Base-by-base conservation (phyloP, 2,797 vertebrate species). In the Melanotaenia nigrans region DNA sequence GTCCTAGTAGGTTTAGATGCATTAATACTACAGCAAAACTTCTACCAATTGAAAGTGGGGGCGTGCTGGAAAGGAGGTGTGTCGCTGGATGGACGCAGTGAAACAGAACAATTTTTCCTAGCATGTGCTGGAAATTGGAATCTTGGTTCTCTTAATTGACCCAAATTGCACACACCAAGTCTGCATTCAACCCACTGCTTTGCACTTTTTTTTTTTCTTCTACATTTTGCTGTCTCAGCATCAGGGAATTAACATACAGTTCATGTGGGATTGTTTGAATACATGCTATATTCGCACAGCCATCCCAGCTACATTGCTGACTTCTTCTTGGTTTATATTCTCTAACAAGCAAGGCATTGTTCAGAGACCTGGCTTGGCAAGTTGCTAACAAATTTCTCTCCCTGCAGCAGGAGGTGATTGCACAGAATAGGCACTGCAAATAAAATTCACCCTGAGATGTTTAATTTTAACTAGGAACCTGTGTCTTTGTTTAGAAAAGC, bases 311-410 rank as follows among this genome's bases (percentile, higher is more conserved):
- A 70, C 71, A 38, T 1, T 0, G 51, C 57, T 58, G 62, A 83
- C 64, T 54, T 79, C 78, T 57, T 73, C 25, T 30, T 22, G 20
- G 1, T 83, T 80, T 81, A 57, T 18, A 28, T 68, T 10, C 30
- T 78, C 68, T 71, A 81, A 90, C 83, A 90, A 77, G 66, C 68
- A 2, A 71, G 64, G 70, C 40, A 59, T 87, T 90, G 85, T 89
- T 88, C 73, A 8, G 28, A 60, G 28, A 45, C 38, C 53, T 64
- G 75, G 63, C 59, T 83, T 89, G 87, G 87, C 88, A 84, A 68
- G 74, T 71, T 68, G 53, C 38, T 68, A 67, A 78, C 59, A 78
- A 4, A 69, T 75, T 84, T 83, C 79, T 30, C 69, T 72, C 33
- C 60, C 60, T 54, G 33, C 42, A 10, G 5, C 35, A n/a, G 33